Conservation (phyloP, 2,888 invertebrate species). For the Erpobdella octoculata region DNA sequence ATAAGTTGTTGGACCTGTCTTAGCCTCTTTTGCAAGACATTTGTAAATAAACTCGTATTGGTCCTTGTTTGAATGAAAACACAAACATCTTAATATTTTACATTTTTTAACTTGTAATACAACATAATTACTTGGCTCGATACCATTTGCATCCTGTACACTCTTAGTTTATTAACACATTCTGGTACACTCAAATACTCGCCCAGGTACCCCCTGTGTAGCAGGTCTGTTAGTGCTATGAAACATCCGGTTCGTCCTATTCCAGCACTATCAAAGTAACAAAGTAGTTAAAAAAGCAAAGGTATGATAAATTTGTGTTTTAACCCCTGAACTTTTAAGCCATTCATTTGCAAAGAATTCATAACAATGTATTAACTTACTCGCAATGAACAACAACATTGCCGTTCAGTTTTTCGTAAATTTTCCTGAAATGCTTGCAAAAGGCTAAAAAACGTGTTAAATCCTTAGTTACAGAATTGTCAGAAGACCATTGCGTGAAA, state of each 20-base stretch:
- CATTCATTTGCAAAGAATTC: background rate
- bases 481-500: slow-evolving; percentile 14
- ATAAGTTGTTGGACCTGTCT: background rate
- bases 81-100: background rate
- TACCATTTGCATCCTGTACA: background rate
- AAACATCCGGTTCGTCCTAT: background rate
- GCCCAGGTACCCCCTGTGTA: slow-evolving; percentile 1
- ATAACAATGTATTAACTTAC: background rate
- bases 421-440: background rate
- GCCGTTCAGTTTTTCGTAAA: background rate
- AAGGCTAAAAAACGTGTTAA: background rate
- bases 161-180: background rate
- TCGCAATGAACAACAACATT: slow-evolving; percentile 15
- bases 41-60: background rate
- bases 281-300: background rate
- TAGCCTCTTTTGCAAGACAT: background rate
- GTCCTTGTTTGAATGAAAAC: background rate
- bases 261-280: background rate
- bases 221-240: background rate
- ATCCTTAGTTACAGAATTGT: background rate
- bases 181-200: background rate
- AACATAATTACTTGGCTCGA: background rate
- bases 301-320: no score
- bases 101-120: background rate
- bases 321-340: no score